Evolutionary conservation across 2,113 vertebrate genomes (phyloP), one percentile per base, ranked within the genome.

Genomic region (Tachycineta bicolor): DNA sequence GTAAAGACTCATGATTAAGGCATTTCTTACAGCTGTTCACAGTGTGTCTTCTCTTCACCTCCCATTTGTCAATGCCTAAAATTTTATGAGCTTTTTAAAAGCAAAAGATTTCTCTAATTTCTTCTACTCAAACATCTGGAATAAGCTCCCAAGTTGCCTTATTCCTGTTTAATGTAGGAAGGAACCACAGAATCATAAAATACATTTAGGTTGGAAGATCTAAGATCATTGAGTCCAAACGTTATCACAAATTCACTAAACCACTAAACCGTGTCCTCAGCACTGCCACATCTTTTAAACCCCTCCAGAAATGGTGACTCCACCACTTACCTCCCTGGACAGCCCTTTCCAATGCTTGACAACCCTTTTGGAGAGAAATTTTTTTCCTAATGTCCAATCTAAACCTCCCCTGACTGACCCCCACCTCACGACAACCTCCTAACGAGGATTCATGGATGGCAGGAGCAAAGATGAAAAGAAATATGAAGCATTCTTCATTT

Each of bases 41-140:
- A 47, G 14, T 22, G 24, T 62, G 50, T 41, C 91, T 89, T 91
- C 70, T 76, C 82, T 73, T 96, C 59, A 55, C 47, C 63, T 95
- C 24, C 34, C 47, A 50, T 92, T 94, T 78, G 10, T 28, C 89
- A 87, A 76, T 58, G 23, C 18, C 37, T 65, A 31, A 76, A 52
- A 39, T 69, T 75, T 76, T 69, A 62, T 46, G 44, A 52, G 33
- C 21, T 60, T 33, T 90, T 84, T 83, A 79, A 90, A 91, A 94
- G 34, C 53, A 78, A 65, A 65, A 81, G 9, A 4, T 67, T 90
- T 91, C 28, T 64, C 52, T 65, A 21, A 16, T 60, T 68, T 33
- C 56, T 91, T 77, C 64, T 63, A 8, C 68, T 83, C 47, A 70
- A 83, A 81, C 3, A 9, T 44, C 68, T 90, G n/a, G 44, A 87